Base-by-base conservation (phyloP, 2,113 vertebrate species). In the Microcebus lehilahytsara region DNA sequence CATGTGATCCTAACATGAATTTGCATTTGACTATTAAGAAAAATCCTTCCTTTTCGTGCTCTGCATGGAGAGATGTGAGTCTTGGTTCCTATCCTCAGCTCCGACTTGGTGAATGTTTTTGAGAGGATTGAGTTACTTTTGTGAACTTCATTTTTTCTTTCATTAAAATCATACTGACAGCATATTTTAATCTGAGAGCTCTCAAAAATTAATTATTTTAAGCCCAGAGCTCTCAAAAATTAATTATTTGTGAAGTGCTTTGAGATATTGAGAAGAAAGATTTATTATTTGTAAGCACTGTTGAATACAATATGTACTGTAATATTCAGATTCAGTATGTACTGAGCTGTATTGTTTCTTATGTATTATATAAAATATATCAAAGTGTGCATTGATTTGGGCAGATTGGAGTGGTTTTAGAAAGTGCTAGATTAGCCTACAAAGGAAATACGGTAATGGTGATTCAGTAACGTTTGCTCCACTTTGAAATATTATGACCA, bases 161-260 rank as follows among this genome's bases (percentile, higher is more conserved):
- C 42, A 69, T 89, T 96, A 92, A 78, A 95, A 83, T 32, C n/a
- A 37, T 71, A 42, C 13, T 64, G 67, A 94, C 49, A 86, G 64
- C 56, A 92, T 51, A 69, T 71, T 84, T 96, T 66, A 94, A 97
- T 91, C 14, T 27, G 30, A 85, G 32, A 91, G n/a, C 34, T 95
- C 84, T 85, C 67, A 60, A 92, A 85, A 91, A 87, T 77, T 72
- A 34, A 90, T 92, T 90, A 83, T 96, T 85, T 96, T 77, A 93
- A 97, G 86, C 19, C n/a, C 30, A 83, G n/a, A 89, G 19, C n/a
- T 95, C 86, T 87, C 67, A 60, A 93, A 88, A 90, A 89, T 85
- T 80, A 40, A 89, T 91, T 91, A 85, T 96, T 93, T 96, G 83
- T 56, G 9, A 93, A 89, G 9, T 23, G 1, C 71, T 88, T 88